Conservation (phyloP, 30 jellyfish, hydroid and myxozoan genomes). For the Hydra vulgaris region DNA sequence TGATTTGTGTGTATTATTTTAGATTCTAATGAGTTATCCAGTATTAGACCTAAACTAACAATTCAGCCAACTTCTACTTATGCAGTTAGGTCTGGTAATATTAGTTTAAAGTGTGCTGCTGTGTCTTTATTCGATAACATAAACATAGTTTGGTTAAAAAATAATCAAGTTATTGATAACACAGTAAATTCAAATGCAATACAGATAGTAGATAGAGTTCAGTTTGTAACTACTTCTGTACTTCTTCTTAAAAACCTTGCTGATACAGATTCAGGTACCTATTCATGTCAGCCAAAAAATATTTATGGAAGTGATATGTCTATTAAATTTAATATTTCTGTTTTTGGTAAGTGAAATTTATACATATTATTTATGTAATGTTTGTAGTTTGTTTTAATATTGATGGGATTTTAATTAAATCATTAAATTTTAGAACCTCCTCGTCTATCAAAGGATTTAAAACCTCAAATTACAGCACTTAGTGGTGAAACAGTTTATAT, state of each 20-base stretch:
- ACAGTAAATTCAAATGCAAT: slow-evolving; percentile 27
- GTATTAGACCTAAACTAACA: slow-evolving; percentile 68
- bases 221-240: slow-evolving; percentile 62
- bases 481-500: slow-evolving; percentile 75
- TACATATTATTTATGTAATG: not conserved
- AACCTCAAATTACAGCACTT: slow-evolving; percentile 38
- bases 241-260: slow-evolving; percentile 36
- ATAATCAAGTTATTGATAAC: slow-evolving; percentile 23
- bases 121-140: slow-evolving; percentile 43
- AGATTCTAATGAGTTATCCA: not conserved
- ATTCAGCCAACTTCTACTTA: slow-evolving; percentile 74
- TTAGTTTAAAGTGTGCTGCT: slow-evolving; percentile 79
- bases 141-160: slow-evolving; percentile 62
- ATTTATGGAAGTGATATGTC: slow-evolving; percentile 88
- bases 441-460: not conserved
- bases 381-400: not conserved
- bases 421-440: slow-evolving; percentile 26
- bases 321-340: slow-evolving; percentile 49
- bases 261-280: slow-evolving; percentile 63
- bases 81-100: slow-evolving; percentile 47
- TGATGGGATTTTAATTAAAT: too few relatives aligned
- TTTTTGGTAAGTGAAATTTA: slow-evolving; percentile 50
- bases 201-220: slow-evolving; percentile 47
- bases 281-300: slow-evolving; percentile 75
- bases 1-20: not conserved